A percentile compares a stretch with the other conserved stretches of the same genome.
Evolutionary conservation across 1,140 invertebrate species (phyloP).

Genomic region (Trichonephila clavata): DNA sequence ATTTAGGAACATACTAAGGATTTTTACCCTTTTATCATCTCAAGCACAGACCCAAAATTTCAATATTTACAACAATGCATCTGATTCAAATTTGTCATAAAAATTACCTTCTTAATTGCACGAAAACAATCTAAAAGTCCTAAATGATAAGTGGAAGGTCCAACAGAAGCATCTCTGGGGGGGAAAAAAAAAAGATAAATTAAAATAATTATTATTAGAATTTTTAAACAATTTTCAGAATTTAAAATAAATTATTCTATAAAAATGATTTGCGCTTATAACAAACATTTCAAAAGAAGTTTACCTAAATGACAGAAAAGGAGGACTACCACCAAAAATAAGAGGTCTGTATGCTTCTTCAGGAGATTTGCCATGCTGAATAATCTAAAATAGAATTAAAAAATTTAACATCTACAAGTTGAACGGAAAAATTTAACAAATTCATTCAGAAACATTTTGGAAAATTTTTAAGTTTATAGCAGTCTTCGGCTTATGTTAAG

Average conservation of each 20-base stretch:
- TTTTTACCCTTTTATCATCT: too few relatives aligned
- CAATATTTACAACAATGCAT: too few relatives aligned
- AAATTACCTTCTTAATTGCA: constrained; percentile 88
- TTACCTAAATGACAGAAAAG: constrained; percentile 86
- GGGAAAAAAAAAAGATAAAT: constrained; percentile 70
- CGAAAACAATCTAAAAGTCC: constrained; percentile 92
- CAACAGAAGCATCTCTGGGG: constrained; percentile 94
- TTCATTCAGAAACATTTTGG: too few relatives aligned
- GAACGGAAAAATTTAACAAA: too few relatives aligned
- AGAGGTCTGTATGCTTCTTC: constrained; percentile 91
- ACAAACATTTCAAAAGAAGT: background rate
- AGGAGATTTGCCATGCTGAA: constrained; percentile 93
- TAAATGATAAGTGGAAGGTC: constrained; percentile 90
- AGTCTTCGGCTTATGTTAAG: too few relatives aligned
- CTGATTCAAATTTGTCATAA: too few relatives aligned
- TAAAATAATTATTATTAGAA: background rate
- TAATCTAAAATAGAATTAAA: constrained; percentile 86
- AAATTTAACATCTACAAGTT: too few relatives aligned
- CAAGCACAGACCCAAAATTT: too few relatives aligned
- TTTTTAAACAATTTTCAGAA: too few relatives aligned
- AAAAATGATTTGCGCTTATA: background rate
- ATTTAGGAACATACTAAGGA: too few relatives aligned
- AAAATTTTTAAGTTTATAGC: too few relatives aligned
- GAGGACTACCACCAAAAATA: constrained; percentile 87
- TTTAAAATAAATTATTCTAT: background rate